Evolutionary conservation across 2,888 invertebrate genomes (phyloP), one percentile per base, ranked within the genome.

Genomic region (Pseudeuparius sepicola): DNA sequence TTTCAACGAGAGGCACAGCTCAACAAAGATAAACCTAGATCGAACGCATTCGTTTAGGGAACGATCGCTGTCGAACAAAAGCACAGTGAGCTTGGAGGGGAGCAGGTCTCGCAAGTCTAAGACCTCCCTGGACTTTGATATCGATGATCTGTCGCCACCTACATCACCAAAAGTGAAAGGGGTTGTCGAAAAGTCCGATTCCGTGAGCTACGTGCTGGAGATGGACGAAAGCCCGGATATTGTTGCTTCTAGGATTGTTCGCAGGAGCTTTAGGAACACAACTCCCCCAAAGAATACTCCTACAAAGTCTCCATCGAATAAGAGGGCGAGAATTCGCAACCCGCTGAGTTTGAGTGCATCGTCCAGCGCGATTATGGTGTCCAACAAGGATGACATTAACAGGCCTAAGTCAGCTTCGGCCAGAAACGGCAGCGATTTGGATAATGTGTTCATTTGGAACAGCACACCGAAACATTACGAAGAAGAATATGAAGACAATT

Each of bases 151-250:
- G n/a, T 73, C 74, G 36, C 69, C 74, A 11, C 75, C 80, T 1
- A 67, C 73, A 6, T 76, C 82, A 11, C 82, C 83, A 7, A 77
- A 81, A 46, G 78, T 87, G 14, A 86, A 86, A 53, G 84, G 79
- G 9, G 78, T 88, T 42, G 83, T 87, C 2, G 82, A 86, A 57
- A 86, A 87, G 57, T 79, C 77, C 36, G 87, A 86, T 57, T 87
- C 86, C 0, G 84, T 88, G 23, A 84, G 86, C 52, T 88, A 84
- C 76, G 84, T 87, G 11, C 65, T 87, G 16, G 86, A 87, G 57
- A 78, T 88, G 55, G 72, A 75, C 37, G 76, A 77, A 51, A 73
- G 77, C 9, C 78, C 82, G 0, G 79, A 82, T 51, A 75, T 74
- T 43, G 72, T 79, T 24, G 79, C 79, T 26, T 72, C 75, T 29